Base-by-base conservation (phyloP, 2,113 vertebrate genomes). In the Oncorhynchus tshawytscha region DNA sequence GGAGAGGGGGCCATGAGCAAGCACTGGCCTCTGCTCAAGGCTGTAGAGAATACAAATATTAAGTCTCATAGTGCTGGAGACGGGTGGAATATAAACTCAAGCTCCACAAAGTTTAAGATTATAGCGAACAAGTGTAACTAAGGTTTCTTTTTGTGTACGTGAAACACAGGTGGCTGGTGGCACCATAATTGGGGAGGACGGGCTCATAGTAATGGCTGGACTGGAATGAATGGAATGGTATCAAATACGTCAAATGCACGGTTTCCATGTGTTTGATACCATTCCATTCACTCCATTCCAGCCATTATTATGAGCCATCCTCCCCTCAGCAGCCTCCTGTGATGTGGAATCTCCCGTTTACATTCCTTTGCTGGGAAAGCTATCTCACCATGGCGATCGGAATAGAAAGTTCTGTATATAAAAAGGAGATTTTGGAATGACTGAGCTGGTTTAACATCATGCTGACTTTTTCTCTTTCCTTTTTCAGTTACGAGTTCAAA, bases 401-500 rank as follows among this genome's bases (percentile, higher is more conserved):
- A 73, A 45, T n/a, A 22, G 20, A 45, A n/a, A 13, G n/a, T 45
- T 11, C 39, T 45, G 39, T 45, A 45, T 68, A n/a, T 68, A 24
- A 70, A 45, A 70, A 34, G 6, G 27, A 34, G 27, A 68, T 20
- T 68, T 39, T 34, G 31, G 18, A 68, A 34, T 29, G 66, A 6
- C 15, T 39, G 13, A 6, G 66, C 25, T 59, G 1, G 13, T 8
- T 51, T 25, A 64, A n/a, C 3, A 24, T 8, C 5, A 18, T 8
- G 27, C 20, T 25, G n/a, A 7, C 45, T 51, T 13, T 70, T 70
- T 68, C 76, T 78, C 71, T 70, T 57, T 81, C 79, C 75, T 79
- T 64, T 88, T 79, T 25, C 88, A 99, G 98, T 85, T 99, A 99
- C 65, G 94, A 96, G 88, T 99, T 99, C 89, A 93, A 90, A 0